Base-by-base conservation (phyloP, 2,888 invertebrate species). In the Apamea sordens region DNA sequence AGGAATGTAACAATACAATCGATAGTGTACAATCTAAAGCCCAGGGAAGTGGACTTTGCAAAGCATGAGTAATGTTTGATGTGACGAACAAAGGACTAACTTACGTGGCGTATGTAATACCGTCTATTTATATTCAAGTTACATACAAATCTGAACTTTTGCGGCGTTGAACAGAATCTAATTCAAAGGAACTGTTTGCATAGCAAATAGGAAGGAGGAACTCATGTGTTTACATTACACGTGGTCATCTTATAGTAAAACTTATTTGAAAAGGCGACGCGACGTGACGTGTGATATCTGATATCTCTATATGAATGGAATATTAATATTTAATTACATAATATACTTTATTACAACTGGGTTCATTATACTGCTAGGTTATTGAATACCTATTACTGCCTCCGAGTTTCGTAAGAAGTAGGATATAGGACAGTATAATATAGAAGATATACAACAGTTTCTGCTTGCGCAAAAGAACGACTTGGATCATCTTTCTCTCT, bases 51-150 rank as follows among this genome's bases (percentile, higher is more conserved):
- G 86, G 80, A 90, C 90, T 91, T 89, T 85, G 90, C 80, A 69
- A 76, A 32, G 64, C 70, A 86, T 92, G 91, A 92, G 81, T 90
- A 91, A 90, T 84, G 75, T 77, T 77, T 72, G 67, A 47, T 72
- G 59, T 72, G 76, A 69, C 73, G 72, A 86, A 91, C 90, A 90
- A 90, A 89, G 80, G 73, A 80, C 56, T 75, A 56, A n/a, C 53
- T 44, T 44, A 72, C 56, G 56, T 53, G 67, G 59, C 21, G 36
- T 65, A 69, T 76, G 53, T 81, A 63, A 83, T 79, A n/a, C 28
- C 13, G 67, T 13, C 44, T 64, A 77, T 85, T 72, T 68, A 59
- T 77, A 89, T 87, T 86, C 79, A 76, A 83, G 67, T 71, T 18
- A 72, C 79, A 72, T 64, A 74, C 59, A 78, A 71, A 36, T 63